Evolutionary conservation across 2,888 invertebrate genomes (phyloP).

Genomic region (Bellardia bayeri): DNA sequence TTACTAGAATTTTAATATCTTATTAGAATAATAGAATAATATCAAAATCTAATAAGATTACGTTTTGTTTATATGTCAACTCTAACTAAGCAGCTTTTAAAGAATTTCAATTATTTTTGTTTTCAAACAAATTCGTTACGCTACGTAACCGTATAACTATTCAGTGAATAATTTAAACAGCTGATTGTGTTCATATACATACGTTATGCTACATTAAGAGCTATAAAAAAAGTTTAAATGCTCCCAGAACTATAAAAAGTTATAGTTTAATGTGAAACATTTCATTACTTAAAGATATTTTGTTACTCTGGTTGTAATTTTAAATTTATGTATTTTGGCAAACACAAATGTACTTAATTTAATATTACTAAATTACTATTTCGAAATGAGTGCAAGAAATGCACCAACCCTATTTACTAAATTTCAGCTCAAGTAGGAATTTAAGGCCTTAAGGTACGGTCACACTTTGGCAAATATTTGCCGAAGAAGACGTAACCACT

Average conservation of each 20-base stretch:
- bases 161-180: conserved; percentile 26
- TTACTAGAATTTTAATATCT: conserved; percentile 24
- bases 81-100: not conserved
- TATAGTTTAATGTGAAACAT: conserved; percentile 26
- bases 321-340: too few species aligned
- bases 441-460: too few species aligned
- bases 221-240: not conserved
- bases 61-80: not conserved
- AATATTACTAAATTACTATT: too few species aligned
- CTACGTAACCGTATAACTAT: conserved; percentile 3
- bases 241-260: conserved; percentile 21
- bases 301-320: not conserved
- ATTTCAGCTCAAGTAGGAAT: too few species aligned
- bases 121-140: conserved; percentile 22
- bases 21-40: conserved; percentile 26
- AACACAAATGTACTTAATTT: too few species aligned
- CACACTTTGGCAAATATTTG: too few species aligned
- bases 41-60: conserved; percentile 34
- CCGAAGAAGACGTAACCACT: too few species aligned
- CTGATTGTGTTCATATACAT: not conserved
- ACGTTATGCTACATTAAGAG: conserved; percentile 44
- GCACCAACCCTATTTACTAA: too few species aligned
- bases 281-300: not conserved
- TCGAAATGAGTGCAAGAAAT: too few species aligned
- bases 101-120: conserved; percentile 6